These are phyloP conservation scores for Drosophila tsacasi DNA, from an alignment of 1,140 invertebrate genomes.

Conservation along the genomic window DNA sequence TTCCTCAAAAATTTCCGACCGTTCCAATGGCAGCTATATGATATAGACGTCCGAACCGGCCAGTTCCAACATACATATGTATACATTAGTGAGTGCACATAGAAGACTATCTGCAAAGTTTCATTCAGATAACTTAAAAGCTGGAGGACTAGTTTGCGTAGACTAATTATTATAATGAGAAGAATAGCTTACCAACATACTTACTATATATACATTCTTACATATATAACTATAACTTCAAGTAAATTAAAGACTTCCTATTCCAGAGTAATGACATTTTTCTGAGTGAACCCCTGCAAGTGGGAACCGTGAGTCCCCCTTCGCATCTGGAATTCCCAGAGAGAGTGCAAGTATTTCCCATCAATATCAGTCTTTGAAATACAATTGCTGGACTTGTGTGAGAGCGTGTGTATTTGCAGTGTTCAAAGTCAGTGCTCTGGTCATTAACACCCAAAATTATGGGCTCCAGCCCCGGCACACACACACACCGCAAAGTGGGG, in stretches of 20 bases:
- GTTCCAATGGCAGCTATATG: too few species aligned
- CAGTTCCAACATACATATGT: too few species aligned
- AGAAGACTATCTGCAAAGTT: too few species aligned
- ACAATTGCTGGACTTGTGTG: slow-evolving; percentile 32
- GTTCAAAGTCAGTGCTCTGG: slow-evolving; percentile 38
- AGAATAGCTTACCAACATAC: background rate
- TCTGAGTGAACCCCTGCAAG: background rate
- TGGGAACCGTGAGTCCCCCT: background rate
- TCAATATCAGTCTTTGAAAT: slow-evolving; percentile 22
- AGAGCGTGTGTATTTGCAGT: slow-evolving; percentile 7
- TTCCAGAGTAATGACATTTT: background rate
- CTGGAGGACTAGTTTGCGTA: too few species aligned
- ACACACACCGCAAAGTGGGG: slow-evolving; percentile 52
- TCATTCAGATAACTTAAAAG: too few species aligned
- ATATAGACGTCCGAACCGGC: too few species aligned
- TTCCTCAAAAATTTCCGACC: too few species aligned
- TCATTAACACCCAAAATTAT: slow-evolving; percentile 68
- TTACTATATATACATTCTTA: too few species aligned
- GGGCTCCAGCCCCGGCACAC: slow-evolving; percentile 11
- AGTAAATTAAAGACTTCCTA: background rate
- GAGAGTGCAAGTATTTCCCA: slow-evolving; percentile 3
- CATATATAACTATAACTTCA: too few species aligned
- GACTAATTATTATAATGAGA: background rate
- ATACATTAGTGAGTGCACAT: too few species aligned
- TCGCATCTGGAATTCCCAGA: slow-evolving; percentile 12